These are phyloP conservation scores for Seriola quinqueradiata DNA, from an alignment of 2,113 vertebrate species.

Conservation along the genomic window DNA sequence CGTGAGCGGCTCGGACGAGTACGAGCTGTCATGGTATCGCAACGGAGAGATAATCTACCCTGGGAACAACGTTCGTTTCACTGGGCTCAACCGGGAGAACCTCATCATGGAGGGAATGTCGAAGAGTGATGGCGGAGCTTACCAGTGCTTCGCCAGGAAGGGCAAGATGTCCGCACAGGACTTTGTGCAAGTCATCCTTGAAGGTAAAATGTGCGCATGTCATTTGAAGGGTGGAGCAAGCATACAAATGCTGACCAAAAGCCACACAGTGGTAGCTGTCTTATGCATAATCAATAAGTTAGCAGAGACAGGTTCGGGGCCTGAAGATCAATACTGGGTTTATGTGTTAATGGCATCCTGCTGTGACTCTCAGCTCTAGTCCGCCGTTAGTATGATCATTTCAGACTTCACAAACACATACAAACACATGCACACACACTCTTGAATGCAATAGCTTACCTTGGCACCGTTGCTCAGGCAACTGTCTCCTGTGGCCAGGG, in stretches of 20 bases:
- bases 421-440: conserved; percentile 39
- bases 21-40: conserved; percentile 96
- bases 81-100: conserved; percentile 91
- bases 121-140: conserved; percentile 96
- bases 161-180: conserved; percentile 97
- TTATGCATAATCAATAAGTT: conserved; percentile 52
- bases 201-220: conserved; percentile 86
- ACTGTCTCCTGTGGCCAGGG: conserved; percentile 86
- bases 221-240: background rate
- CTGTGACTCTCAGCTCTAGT: conserved; percentile 43
- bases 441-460: conserved; percentile 81
- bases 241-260: conserved; percentile 28
- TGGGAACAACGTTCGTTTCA: conserved; percentile 93
- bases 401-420: conserved; percentile 52
- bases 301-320: conserved; percentile 46
- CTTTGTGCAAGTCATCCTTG: conserved; percentile 96
- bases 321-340: conserved; percentile 57
- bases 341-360: conserved; percentile 63
- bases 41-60: conserved; percentile 95
- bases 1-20: conserved; percentile 93
- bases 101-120: conserved; percentile 98
- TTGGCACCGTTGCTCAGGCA: conserved; percentile 88
- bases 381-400: conserved; percentile 45
- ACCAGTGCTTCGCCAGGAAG: conserved; percentile 97
- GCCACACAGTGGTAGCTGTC: conserved; percentile 22